Evolutionary conservation across 1,140 invertebrate genomes (phyloP), one percentile per base, ranked within the genome.

Genomic region (Dryas iulia): DNA sequence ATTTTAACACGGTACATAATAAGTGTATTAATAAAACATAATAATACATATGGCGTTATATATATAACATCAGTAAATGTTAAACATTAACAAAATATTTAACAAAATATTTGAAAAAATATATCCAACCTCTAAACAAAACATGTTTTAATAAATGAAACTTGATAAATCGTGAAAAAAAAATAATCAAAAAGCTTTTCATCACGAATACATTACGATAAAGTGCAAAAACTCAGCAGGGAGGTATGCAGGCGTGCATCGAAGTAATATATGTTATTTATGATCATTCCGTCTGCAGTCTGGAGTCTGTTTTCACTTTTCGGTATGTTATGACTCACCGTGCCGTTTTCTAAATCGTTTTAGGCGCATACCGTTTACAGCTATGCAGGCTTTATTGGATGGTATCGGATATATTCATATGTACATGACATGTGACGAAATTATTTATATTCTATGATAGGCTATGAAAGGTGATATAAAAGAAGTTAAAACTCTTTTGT

Each of bases 261-360:
- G 24, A 62, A 21, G 39, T 26, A 12, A 62, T 11, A 47, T 53
- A 12, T 62, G 24, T 33, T 12, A 62, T 52, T 61, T 52, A 52
- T 52, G 39, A 52, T 39, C 6, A 52, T 61, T 62, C 52, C 23
- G 39, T 62, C 35, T 62, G 33, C 39, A 14, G 31, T 14, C 25
- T 26, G 53, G 6, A 47, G 18, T 47, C 7, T 5, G 39, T 47
- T 47, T 47, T 47, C 39, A 47, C 39, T 47, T 47, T 47, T 47
- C 39, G 39, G 39, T 21, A 47, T 47, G 8, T 39, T 18, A 10
- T 47, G 39, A 47, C 18, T 47, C 39, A 47, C 14, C 4, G n/a
- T 47, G 39, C 39, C 18, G 39, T 47, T 47, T 47, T 47, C 18
- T 47, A 47, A 47, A 47, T 21, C 39, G 39, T 18, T 47, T 47